These are phyloP conservation scores for Festucalex cinctus DNA, from an alignment of 2,113 vertebrate genomes.

Conservation along the genomic window DNA sequence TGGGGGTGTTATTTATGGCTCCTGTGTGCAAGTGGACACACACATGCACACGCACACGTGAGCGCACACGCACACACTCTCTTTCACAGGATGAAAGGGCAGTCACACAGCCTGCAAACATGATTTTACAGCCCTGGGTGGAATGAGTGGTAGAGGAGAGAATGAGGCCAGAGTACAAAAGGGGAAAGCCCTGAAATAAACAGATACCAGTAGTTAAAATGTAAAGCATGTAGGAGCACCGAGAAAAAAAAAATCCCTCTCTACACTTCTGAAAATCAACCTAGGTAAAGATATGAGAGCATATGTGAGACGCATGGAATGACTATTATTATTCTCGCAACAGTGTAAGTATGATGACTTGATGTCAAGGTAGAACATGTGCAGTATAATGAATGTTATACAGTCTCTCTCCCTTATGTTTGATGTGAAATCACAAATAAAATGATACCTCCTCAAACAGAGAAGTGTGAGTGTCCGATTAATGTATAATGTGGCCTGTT, in stretches of 20 bases:
- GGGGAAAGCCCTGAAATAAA: conserved; percentile 65
- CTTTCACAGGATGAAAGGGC: conserved; percentile 73
- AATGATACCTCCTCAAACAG: not conserved
- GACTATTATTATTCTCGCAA: conserved; percentile 10
- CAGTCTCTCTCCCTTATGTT: not conserved
- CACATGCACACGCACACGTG: conserved; percentile 28
- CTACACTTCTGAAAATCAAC: conserved; percentile 16
- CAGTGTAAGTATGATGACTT: conserved; percentile 4
- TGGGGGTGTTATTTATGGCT: conserved; percentile 74
- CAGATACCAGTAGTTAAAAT: conserved; percentile 57
- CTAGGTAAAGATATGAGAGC: conserved; percentile 3
- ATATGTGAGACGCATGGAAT: conserved; percentile 11
- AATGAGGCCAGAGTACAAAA: conserved; percentile 66
- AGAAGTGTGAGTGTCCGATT: not conserved
- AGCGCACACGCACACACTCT: conserved; percentile 40
- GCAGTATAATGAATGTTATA: conserved; percentile 7
- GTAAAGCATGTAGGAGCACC: conserved; percentile 43
- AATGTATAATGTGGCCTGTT: conserved; percentile 1
- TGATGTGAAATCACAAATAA: not conserved
- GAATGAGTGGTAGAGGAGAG: conserved; percentile 70
- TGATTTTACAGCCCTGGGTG: conserved; percentile 75
- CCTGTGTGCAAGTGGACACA: conserved; percentile 61
- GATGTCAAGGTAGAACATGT: conserved; percentile 4
- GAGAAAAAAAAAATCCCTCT: not conserved
- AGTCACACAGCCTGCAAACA: conserved; percentile 67